Percentiles rank a stretch among this genome's conserved stretches.
Evolutionary conservation across 2,113 vertebrate genomes (phyloP).

Genomic region (Asarcornis scutulata): DNA sequence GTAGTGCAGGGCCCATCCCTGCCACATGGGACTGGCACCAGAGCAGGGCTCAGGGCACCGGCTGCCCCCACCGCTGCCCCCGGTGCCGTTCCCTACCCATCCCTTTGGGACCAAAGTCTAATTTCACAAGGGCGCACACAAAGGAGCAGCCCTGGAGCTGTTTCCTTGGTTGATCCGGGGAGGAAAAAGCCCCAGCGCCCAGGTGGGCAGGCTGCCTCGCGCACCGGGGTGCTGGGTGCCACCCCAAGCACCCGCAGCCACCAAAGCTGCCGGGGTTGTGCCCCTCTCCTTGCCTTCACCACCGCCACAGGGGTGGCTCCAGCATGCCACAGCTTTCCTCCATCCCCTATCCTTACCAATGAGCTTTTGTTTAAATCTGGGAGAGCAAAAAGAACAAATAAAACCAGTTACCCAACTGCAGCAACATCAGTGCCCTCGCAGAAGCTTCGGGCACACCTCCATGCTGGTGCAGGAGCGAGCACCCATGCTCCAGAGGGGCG

Average conservation of each 20-base stretch:
- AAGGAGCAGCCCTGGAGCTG: not conserved
- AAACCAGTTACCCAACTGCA: not conserved
- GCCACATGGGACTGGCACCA: fast-evolving
- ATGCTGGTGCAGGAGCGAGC: fast-evolving
- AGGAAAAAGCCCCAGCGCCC: not conserved
- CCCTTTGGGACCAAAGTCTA: not conserved
- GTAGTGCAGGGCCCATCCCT: fast-evolving
- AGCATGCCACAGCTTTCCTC: fast-evolving
- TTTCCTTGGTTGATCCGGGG: not conserved
- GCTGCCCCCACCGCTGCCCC: not conserved
- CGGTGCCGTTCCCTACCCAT: not conserved
- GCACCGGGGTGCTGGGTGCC: fast-evolving
- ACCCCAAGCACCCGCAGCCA: not conserved
- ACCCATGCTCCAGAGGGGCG: fast-evolving
- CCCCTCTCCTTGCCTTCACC: not conserved
- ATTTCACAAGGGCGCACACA: not conserved
- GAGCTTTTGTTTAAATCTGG: not conserved
- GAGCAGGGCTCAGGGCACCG: not conserved
- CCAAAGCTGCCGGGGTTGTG: not conserved
- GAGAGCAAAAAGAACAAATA: not conserved
- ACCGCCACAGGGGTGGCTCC: not conserved
- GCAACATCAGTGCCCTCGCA: not conserved
- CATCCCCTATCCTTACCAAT: not conserved
- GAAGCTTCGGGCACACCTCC: fast-evolving
- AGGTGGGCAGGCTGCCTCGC: fast-evolving